Evolutionary conservation across 2,888 invertebrate genomes (phyloP).

Genomic region (Lasioglossum oenotherae): DNA sequence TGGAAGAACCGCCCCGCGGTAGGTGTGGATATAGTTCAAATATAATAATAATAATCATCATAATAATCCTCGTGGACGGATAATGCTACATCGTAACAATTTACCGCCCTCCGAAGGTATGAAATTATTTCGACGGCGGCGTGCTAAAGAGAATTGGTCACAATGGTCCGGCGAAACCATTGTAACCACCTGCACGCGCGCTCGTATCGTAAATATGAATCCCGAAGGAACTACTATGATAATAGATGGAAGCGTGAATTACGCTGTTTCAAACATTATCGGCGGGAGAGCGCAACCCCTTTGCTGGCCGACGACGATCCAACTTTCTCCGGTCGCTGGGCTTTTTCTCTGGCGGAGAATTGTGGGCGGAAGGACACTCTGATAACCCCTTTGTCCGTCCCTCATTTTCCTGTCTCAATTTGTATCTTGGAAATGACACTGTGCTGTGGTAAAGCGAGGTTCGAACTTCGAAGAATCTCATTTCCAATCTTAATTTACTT

Average conservation of each 20-base stretch:
- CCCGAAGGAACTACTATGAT: conserved; percentile 48
- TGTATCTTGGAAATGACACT: not conserved
- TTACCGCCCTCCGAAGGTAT: conserved; percentile 53
- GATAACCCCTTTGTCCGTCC: not conserved
- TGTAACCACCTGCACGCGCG: conserved; percentile 42
- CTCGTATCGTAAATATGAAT: conserved; percentile 52
- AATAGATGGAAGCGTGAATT: conserved; percentile 58
- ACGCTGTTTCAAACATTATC: conserved; percentile 48
- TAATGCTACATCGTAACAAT: conserved; percentile 65
- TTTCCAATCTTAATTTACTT: too few species aligned
- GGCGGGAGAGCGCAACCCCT: not conserved
- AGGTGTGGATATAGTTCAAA: conserved; percentile 23
- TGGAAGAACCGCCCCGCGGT: conserved; percentile 32
- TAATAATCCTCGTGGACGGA: conserved; percentile 40
- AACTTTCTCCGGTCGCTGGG: not conserved
- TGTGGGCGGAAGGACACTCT: not conserved
- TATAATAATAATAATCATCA: conserved; percentile 59
- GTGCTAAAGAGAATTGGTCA: conserved; percentile 60
- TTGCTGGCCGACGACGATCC: not conserved
- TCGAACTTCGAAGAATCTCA: not conserved
- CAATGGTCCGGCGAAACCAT: conserved; percentile 43
- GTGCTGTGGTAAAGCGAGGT: not conserved
- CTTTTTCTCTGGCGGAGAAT: not conserved
- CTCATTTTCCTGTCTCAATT: not conserved
- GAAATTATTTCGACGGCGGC: conserved; percentile 56